Evolutionary conservation across 2,888 invertebrate species (phyloP).

Genomic region (Acronicta alni): DNA sequence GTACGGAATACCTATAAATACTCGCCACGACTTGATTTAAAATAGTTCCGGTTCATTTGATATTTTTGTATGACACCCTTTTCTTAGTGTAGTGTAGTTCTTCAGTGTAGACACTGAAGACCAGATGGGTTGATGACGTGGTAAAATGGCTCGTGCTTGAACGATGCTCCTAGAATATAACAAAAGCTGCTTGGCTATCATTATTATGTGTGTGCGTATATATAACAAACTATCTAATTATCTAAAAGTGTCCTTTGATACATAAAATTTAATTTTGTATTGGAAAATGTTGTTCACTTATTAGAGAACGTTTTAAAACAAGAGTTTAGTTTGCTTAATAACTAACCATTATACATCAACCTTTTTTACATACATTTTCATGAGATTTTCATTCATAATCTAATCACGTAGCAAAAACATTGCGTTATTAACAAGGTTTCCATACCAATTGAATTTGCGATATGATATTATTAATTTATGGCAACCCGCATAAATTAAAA

Average conservation of each 20-base stretch:
- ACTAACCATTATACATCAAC: background rate
- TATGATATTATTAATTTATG: slow-evolving; percentile 52
- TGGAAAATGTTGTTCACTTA: no score
- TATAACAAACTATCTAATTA: no score
- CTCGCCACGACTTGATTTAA: slow-evolving; percentile 29
- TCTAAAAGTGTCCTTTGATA: no score
- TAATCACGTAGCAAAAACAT: slow-evolving; percentile 38
- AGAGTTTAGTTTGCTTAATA: background rate
- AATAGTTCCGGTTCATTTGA: background rate
- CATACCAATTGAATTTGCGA: slow-evolving; percentile 46
- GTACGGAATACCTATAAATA: slow-evolving; percentile 28
- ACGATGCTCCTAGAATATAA: no score
- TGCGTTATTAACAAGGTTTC: slow-evolving; percentile 48
- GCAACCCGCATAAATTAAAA: slow-evolving; percentile 67
- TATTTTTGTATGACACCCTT: background rate
- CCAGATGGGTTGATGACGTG: no score
- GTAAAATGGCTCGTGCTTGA: no score
- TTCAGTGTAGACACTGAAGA: no score
- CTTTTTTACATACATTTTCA: slow-evolving; percentile 5
- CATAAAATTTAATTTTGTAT: no score
- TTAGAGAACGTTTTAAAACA: background rate
- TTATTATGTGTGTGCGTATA: no score
- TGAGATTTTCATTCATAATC: slow-evolving; percentile 8
- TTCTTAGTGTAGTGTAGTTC: no score
- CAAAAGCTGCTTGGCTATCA: no score